A percentile compares a stretch with the other conserved stretches of the same genome.
Conservation (phyloP, 2,113 vertebrate species). For the Pipra filicauda region DNA sequence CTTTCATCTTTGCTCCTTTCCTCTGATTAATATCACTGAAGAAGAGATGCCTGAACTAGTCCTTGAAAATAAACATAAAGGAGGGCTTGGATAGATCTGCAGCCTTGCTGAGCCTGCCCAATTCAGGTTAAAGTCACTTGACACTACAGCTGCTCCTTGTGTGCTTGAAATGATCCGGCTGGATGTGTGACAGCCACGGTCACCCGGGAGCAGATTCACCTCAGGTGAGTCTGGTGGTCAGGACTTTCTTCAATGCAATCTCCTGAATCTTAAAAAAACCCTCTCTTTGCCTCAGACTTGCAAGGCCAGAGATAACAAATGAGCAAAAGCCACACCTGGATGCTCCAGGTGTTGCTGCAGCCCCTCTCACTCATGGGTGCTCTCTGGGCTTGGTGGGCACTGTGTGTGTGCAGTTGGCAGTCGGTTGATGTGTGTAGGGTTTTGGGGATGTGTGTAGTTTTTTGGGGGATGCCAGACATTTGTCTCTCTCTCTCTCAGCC, state of each 20-base stretch:
- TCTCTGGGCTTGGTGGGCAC: neutral
- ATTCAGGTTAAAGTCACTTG: neutral
- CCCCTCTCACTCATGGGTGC: neutral
- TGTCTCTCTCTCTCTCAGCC: neutral
- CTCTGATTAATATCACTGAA: neutral
- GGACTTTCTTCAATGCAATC: neutral
- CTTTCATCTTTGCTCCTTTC: conserved; percentile 16
- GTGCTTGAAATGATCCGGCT: neutral
- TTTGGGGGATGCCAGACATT: neutral
- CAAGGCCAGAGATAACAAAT: neutral
- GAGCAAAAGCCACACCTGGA: neutral
- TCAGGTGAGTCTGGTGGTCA: neutral
- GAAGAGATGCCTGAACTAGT: neutral
- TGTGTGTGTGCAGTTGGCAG: neutral
- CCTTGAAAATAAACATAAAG: neutral
- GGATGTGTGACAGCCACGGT: neutral
- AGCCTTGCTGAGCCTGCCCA: neutral
- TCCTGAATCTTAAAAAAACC: neutral
- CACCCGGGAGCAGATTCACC: neutral
- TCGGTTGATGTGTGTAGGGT: neutral
- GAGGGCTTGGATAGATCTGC: neutral
- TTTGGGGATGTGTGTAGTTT: neutral
- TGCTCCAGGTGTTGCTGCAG: neutral
- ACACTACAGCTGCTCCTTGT: neutral
- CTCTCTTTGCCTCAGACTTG: neutral